phyloP scores from a whole-genome alignment of 2,797 vertebrate species.

The Podarcis siculus region DNA sequence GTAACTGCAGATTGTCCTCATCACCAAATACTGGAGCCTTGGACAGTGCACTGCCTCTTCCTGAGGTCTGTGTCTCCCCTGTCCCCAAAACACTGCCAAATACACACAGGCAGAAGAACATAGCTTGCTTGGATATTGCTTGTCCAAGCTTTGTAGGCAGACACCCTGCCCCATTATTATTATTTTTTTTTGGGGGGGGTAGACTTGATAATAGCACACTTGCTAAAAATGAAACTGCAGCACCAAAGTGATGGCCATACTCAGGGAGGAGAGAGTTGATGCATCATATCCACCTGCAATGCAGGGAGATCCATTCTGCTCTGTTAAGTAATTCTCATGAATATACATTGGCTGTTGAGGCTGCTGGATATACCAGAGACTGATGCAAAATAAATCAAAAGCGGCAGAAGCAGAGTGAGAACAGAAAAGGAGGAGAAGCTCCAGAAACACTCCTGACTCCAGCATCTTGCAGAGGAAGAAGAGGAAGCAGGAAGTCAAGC shows the following conservation, averaged over 20 bases:
- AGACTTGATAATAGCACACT: neutral
- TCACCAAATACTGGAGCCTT: neutral
- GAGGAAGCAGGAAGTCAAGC: neutral
- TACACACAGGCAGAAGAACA: neutral
- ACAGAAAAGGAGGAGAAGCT: neutral
- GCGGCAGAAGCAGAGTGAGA: neutral
- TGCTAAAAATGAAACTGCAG: neutral
- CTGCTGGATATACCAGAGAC: neutral
- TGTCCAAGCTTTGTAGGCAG: neutral
- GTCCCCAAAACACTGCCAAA: neutral
- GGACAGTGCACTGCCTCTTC: neutral
- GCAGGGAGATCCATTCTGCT: neutral
- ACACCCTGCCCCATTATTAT: neutral
- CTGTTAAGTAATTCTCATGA: neutral
- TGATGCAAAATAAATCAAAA: neutral
- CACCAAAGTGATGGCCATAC: neutral
- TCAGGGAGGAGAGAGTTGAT: neutral
- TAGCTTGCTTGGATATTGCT: neutral
- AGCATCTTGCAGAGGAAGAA: neutral
- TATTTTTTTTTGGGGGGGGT: neutral
- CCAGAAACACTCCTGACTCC: neutral
- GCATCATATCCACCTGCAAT: neutral
- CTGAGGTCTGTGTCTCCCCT: neutral
- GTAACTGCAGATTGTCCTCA: too few species aligned
- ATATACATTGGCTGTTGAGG: slow-evolving; percentile 8